Conservation (phyloP, 2,113 vertebrate genomes). For the Suncus etruscus region DNA sequence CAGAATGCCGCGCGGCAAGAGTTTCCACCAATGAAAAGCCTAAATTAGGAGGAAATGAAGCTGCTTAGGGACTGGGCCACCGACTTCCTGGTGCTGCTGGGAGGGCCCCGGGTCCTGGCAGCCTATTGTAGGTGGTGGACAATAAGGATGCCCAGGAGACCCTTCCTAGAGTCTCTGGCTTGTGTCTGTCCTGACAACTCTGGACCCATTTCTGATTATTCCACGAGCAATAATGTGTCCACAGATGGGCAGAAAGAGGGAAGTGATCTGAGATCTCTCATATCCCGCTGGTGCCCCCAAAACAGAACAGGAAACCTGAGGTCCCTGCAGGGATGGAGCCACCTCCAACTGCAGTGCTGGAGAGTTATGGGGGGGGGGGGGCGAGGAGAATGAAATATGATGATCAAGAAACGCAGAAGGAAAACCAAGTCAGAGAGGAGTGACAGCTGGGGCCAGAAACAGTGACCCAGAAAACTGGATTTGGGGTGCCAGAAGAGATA, state of each 20-base stretch:
- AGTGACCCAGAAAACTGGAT: not conserved
- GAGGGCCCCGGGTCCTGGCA: no score
- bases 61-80: no score
- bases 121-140: no score
- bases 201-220: no score
- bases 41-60: no score
- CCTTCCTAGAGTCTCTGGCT: no score
- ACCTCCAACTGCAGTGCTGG: not conserved
- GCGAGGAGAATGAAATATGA: not conserved
- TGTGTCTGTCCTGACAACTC: not conserved
- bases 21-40: slow-evolving; percentile 53
- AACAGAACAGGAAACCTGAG: not conserved
- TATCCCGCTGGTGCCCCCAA: not conserved
- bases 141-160: no score
- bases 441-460: not conserved
- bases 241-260: not conserved
- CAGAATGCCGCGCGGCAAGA: slow-evolving; percentile 28
- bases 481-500: not conserved
- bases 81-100: not conserved
- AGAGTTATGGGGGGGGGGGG: no score
- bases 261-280: not conserved
- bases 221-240: not conserved
- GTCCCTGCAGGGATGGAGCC: no score
- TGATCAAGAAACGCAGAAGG: slow-evolving; percentile 47
- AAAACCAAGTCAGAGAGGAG: slow-evolving; percentile 13